Evolutionary conservation across 2,113 vertebrate species (phyloP).

Genomic region (Pelecanus crispus): DNA sequence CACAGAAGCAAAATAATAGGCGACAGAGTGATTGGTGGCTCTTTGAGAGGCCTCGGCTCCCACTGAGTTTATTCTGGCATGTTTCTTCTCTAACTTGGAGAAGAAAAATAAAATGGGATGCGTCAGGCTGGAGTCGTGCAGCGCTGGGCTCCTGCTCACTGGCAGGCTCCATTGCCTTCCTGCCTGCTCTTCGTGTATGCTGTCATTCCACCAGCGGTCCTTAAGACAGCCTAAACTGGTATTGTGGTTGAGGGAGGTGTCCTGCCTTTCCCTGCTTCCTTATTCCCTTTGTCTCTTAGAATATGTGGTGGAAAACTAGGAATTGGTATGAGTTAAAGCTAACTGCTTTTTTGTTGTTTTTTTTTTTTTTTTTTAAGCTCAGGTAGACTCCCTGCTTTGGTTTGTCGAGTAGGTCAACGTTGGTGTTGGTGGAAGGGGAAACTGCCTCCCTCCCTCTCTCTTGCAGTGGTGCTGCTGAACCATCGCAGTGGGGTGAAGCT

Average conservation of each 20-base stretch:
- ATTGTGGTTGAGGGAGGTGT: not conserved
- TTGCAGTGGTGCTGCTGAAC: not conserved
- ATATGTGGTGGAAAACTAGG: not conserved
- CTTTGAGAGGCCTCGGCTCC: not conserved
- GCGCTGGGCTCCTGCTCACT: accelerated
- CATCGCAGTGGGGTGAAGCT: accelerated
- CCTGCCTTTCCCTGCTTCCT: not conserved
- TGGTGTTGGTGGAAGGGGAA: not conserved
- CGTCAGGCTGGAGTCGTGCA: not conserved
- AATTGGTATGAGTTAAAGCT: not conserved
- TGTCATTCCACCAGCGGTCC: not conserved
- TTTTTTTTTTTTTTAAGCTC: not conserved
- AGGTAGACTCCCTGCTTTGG: not conserved
- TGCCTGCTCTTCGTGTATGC: accelerated
- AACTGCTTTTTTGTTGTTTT: not conserved
- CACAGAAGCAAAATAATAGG: not conserved
- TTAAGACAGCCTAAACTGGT: not conserved
- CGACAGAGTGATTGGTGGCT: not conserved
- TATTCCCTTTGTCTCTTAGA: not conserved
- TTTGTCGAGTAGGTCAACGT: not conserved
- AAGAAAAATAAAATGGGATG: not conserved
- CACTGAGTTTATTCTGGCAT: not conserved
- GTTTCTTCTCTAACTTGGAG: not conserved
- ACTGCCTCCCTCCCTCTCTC: not conserved
- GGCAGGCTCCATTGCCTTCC: not conserved